Conservation (phyloP, 53 echinoderm and acorn worm species). For the Echinarachnius parma region DNA sequence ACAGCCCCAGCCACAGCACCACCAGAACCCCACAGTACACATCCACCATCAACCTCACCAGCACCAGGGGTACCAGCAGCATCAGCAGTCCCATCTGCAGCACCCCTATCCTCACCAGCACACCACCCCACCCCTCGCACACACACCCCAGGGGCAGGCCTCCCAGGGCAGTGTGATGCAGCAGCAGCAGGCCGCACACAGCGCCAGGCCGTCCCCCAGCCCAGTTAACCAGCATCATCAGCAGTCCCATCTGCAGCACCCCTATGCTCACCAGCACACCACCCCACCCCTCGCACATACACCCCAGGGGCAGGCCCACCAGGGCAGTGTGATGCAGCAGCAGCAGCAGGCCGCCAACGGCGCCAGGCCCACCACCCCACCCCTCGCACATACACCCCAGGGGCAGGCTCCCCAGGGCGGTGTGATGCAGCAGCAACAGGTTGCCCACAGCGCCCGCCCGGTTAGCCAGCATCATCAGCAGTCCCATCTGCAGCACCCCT, state of each 20-base stretch:
- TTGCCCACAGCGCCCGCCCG: too few species aligned
- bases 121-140: conserved; percentile 60
- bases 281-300: conserved; percentile 57
- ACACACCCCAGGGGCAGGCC: conserved; percentile 42
- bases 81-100: conserved; percentile 51
- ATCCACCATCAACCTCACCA: too few species aligned
- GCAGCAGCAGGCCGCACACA: conserved; percentile 53
- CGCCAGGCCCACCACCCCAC: too few species aligned
- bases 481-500: too few species aligned
- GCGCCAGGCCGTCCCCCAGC: conserved; percentile 59
- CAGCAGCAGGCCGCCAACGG: too few species aligned
- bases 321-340: too few species aligned
- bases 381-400: too few species aligned
- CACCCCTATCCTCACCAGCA: conserved; percentile 57
- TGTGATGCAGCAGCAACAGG: too few species aligned
- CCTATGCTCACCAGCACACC: conserved; percentile 55
- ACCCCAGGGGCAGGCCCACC: conserved; percentile 31
- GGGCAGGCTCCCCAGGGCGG: too few species aligned
- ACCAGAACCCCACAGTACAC: conserved; percentile 25
- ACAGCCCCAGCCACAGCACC: conserved; percentile 54
- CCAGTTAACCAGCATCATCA: conserved; percentile 56
- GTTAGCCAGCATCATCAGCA: too few species aligned
- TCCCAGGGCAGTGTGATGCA: conserved; percentile 57
- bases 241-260: conserved; percentile 36
- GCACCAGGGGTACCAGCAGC: conserved; percentile 41